Evolutionary conservation across 2,797 vertebrate genomes (phyloP).

Genomic region (Crenuchus spilurus): DNA sequence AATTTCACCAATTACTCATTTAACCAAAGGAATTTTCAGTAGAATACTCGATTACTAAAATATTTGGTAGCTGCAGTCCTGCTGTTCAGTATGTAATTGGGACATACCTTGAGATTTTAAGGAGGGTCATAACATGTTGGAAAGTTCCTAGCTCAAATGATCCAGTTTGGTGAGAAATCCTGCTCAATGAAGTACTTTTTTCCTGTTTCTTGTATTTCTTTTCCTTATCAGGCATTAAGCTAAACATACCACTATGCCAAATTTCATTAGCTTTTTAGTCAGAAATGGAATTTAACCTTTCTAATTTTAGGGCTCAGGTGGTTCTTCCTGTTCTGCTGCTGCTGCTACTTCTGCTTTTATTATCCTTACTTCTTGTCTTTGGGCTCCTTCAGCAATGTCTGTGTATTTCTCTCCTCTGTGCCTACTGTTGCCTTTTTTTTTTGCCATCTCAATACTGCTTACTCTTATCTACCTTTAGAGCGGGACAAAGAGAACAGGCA

Average conservation of each 20-base stretch:
- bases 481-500: conserved; percentile 94
- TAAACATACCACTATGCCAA: not conserved
- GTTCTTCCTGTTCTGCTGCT: conserved; percentile 26
- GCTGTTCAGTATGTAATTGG: too few relatives aligned
- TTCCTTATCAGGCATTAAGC: too few relatives aligned
- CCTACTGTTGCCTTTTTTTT: not conserved
- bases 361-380: conserved; percentile 38
- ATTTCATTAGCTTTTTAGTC: conserved; percentile 1
- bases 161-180: too few relatives aligned
- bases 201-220: conserved; percentile 36
- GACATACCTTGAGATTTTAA: too few relatives aligned
- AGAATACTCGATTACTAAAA: too few relatives aligned
- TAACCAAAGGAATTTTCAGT: too few relatives aligned
- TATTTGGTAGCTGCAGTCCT: too few relatives aligned
- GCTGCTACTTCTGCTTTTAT: conserved; percentile 24
- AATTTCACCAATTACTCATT: too few relatives aligned
- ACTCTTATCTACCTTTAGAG: conserved; percentile 67
- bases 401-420: conserved; percentile 1
- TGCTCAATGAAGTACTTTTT: too few relatives aligned
- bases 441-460: conserved; percentile 9
- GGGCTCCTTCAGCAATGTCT: conserved; percentile 52
- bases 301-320: conserved; percentile 41
- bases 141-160: too few relatives aligned
- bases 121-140: too few relatives aligned
- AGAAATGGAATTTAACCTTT: conserved; percentile 18